phyloP scores from a whole-genome alignment of 30 jellyfish, hydroid and myxozoan genomes.

The Mastigias papua region DNA sequence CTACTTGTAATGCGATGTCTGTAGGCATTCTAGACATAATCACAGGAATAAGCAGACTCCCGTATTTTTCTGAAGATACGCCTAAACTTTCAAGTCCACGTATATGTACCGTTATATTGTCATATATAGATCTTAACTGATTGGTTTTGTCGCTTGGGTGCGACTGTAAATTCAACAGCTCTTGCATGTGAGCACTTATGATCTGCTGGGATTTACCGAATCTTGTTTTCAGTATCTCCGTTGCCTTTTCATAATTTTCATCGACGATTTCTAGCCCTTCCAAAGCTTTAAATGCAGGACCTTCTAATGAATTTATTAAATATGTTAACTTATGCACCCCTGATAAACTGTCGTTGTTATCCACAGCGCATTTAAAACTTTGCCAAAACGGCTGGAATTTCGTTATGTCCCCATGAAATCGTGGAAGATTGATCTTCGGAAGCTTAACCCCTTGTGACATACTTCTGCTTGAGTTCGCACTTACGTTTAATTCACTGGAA shows the following conservation, averaged over 20 bases:
- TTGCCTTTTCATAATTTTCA: slow-evolving; percentile 72
- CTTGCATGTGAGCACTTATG: slow-evolving; percentile 83
- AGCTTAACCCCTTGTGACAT: slow-evolving; percentile 18
- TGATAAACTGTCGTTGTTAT: slow-evolving; percentile 56
- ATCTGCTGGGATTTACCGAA: slow-evolving; percentile 71
- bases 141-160: slow-evolving; percentile 24
- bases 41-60: slow-evolving; percentile 75
- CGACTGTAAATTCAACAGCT: slow-evolving; percentile 56
- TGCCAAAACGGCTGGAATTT: slow-evolving; percentile 76
- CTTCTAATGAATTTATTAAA: slow-evolving; percentile 66
- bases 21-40: slow-evolving; percentile 66
- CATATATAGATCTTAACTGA: slow-evolving; percentile 51
- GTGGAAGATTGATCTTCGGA: slow-evolving; percentile 69
- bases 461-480: slow-evolving; percentile 4
- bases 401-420: slow-evolving; percentile 73
- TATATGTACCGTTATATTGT: slow-evolving; percentile 69
- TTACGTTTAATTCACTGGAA: neutral
- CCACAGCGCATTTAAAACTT: slow-evolving; percentile 77
- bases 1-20: slow-evolving; percentile 65
- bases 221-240: slow-evolving; percentile 59
- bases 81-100: slow-evolving; percentile 78
- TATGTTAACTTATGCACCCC: slow-evolving; percentile 73
- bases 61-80: slow-evolving; percentile 62
- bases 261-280: slow-evolving; percentile 69
- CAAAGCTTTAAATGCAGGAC: slow-evolving; percentile 71